Evolutionary conservation across 2,888 invertebrate genomes (phyloP).

Genomic region (Dione vanillae): DNA sequence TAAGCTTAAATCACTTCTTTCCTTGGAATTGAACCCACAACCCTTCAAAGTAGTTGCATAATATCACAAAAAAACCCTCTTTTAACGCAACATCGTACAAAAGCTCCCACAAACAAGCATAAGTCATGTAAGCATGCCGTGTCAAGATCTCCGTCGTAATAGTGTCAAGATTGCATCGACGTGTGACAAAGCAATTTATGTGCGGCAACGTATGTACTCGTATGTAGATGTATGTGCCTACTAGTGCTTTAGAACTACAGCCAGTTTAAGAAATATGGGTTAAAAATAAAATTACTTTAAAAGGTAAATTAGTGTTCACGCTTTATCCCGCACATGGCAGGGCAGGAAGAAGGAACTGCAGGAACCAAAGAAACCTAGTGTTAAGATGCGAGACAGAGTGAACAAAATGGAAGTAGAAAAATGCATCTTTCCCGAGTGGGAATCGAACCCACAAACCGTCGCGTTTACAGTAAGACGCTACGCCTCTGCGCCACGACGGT

Average conservation of each 20-base stretch:
- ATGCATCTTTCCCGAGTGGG: too few relatives aligned
- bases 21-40: not conserved
- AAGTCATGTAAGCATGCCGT: slow-evolving; percentile 19
- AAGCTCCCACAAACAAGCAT: slow-evolving; percentile 16
- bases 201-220: not conserved
- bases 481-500: too few relatives aligned
- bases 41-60: not conserved
- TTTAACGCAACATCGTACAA: not conserved
- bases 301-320: not conserved
- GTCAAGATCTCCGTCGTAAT: slow-evolving; percentile 29
- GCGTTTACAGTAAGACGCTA: too few relatives aligned
- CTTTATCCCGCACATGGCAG: not conserved
- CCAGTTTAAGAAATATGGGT: not conserved
- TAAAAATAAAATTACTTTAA: not conserved
- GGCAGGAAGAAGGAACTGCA: too few relatives aligned
- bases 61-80: too few relatives aligned
- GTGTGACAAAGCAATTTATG: slow-evolving; percentile 28
- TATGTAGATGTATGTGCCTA: not conserved
- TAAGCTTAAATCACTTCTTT: too few relatives aligned
- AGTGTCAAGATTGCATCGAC: slow-evolving; percentile 32
- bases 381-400: too few relatives aligned
- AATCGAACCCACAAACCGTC: too few relatives aligned
- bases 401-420: too few relatives aligned
- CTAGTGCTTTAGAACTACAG: not conserved
- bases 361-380: too few relatives aligned